Evolutionary conservation across 2,797 vertebrate genomes (phyloP), one percentile per base, ranked within the genome.

Genomic region (Bufotes viridis): DNA sequence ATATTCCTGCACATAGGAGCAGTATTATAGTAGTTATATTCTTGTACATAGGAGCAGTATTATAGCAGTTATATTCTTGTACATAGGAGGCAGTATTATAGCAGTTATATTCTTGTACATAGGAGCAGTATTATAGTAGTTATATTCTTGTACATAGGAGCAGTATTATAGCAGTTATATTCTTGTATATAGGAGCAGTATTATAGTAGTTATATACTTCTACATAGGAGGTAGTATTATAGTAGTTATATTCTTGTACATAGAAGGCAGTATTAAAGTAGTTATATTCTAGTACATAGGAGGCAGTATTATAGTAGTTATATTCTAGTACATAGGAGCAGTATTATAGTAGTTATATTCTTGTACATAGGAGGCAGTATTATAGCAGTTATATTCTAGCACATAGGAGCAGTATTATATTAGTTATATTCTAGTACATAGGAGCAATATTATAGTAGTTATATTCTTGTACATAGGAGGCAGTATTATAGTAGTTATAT

Each of bases 1-100:
- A 74, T 74, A 74, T 74, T 49, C 29, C 20, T 70, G 69, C 34
- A 34, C 7, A 70, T 70, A 34, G 69, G 69, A 7, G 67, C 24
- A 69, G 65, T 69, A 69, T 70, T 70, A 70, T 34, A 70, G 26
- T 34, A 70, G 69, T 70, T 70, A 70, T 70, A 70, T 70, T 70
- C 26, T 34, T 70, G 67, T 70, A 70, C 7, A 70, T 70, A 70
- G 26, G 8, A 29, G 65, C 26, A 70, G 69, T 70, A 34, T 34
- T 70, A 70, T 70, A 70, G 26, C 18, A 70, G 69, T 70, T 70
- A 70, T 70, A 70, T 70, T 70, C 69, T 70, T 69, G 65, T 69
- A 69, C 24, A 69, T 69, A 69, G 65, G 24, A 7, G 69, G 69
- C 61, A 63, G 20, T 63, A 63, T n/a, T 63, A 63, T 63, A 63